phyloP scores from a whole-genome alignment of 2,113 vertebrate genomes.

The Meles meles region DNA sequence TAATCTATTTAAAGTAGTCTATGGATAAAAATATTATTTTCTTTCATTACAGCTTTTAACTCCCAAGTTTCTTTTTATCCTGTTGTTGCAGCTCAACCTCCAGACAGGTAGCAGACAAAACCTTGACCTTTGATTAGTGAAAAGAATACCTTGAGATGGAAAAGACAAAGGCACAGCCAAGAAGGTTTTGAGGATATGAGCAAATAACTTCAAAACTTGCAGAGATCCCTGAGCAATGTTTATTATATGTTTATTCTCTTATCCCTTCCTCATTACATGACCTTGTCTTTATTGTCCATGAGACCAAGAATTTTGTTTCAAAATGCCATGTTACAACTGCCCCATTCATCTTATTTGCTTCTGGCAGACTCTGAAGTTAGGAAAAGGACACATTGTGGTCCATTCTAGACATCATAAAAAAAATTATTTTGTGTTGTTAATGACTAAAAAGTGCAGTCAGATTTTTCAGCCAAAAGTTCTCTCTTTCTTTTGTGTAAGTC shows the following conservation, averaged over 20 bases:
- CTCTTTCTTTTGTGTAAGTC: conserved; percentile 28
- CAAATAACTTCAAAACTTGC: conserved; percentile 44
- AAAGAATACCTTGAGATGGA: conserved; percentile 46
- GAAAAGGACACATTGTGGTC: background rate
- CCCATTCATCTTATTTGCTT: conserved; percentile 7
- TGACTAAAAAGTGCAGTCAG: background rate
- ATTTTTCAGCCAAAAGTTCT: conserved; percentile 26
- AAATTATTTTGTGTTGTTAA: conserved; percentile 16
- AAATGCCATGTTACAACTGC: background rate
- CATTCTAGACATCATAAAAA: background rate
- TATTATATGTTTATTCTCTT: conserved; percentile 3
- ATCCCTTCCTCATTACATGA: background rate
- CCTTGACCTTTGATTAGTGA: conserved; percentile 21
- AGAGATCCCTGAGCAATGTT: background rate
- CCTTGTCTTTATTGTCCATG: background rate
- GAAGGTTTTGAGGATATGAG: conserved; percentile 51
- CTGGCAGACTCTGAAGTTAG: background rate
- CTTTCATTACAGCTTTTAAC: conserved; percentile 17
- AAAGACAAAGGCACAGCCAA: conserved; percentile 49
- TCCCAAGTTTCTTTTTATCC: conserved; percentile 44
- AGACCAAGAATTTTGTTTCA: background rate
- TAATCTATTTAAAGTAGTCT: background rate
- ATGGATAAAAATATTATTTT: background rate
- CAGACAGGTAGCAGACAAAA: conserved; percentile 48
- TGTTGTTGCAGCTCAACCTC: conserved; percentile 49